Conservation (phyloP, 2,797 vertebrate species). For the Diplodus sargus region DNA sequence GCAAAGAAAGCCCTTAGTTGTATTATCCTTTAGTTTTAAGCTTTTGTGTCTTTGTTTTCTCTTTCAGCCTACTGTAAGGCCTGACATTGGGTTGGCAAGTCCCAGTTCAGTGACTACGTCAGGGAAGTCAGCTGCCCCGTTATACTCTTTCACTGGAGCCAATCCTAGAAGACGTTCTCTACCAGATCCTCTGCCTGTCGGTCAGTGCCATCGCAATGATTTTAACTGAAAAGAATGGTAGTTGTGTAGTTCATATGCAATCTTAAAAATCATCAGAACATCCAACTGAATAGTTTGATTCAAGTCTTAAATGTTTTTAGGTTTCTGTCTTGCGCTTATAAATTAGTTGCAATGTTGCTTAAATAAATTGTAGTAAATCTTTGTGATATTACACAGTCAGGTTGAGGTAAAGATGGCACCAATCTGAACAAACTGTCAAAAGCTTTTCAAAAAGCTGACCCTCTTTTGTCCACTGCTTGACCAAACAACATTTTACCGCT, state of each 20-base stretch:
- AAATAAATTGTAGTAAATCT: too few relatives aligned
- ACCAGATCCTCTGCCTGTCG: conserved; percentile 89
- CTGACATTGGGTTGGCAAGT: conserved; percentile 89
- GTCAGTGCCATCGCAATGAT: conserved; percentile 80
- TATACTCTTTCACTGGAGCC: conserved; percentile 90
- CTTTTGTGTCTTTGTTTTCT: conserved; percentile 37
- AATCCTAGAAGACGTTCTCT: conserved; percentile 93
- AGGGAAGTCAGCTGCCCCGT: conserved; percentile 89
- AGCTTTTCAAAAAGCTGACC: neutral
- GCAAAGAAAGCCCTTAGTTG: neutral
- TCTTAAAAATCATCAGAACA: neutral
- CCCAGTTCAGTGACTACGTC: conserved; percentile 88
- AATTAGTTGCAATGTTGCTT: too few relatives aligned
- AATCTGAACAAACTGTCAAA: neutral
- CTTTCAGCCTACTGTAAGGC: conserved; percentile 88
- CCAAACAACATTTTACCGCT: neutral
- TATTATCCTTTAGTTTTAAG: neutral
- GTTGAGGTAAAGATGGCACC: conserved; percentile 3
- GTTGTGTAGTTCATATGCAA: too few relatives aligned
- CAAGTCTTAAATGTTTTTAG: neutral
- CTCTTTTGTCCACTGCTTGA: conserved; percentile 4
- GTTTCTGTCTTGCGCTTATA: too few relatives aligned
- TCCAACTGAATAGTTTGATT: neutral
- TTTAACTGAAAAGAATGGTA: conserved; percentile 2
- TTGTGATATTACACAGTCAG: neutral